These are phyloP conservation scores for Zeugodacus cucurbitae DNA, from an alignment of 1,140 invertebrate genomes.

Conservation along the genomic window DNA sequence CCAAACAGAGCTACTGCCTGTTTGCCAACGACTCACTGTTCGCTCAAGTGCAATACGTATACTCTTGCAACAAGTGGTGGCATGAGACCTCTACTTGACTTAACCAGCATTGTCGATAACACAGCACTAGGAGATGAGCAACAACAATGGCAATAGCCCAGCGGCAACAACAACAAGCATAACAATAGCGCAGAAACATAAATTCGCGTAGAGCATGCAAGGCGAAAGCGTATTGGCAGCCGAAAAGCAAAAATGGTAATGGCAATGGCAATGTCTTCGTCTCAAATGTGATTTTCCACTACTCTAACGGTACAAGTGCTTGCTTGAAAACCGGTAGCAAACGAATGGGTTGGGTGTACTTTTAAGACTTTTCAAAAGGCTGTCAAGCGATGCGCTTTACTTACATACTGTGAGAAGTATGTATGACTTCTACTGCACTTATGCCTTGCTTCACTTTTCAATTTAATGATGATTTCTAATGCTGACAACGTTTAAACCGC, in stretches of 20 bases:
- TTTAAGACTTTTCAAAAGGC: conserved; percentile 12
- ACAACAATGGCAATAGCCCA: not conserved
- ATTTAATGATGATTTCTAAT: conserved; percentile 65
- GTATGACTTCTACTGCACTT: conserved; percentile 29
- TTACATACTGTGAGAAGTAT: not conserved
- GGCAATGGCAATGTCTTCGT: not conserved
- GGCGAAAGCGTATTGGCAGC: not conserved
- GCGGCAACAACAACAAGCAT: not conserved
- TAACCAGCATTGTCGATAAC: conserved; percentile 65
- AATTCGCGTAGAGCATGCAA: not conserved
- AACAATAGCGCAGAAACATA: not conserved
- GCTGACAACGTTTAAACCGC: conserved; percentile 63
- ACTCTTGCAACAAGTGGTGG: conserved; percentile 1
- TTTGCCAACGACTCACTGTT: not conserved
- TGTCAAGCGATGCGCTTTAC: not conserved
- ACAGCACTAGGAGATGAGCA: conserved; percentile 13
- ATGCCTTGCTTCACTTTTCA: conserved; percentile 46
- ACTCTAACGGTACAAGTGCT: conserved; percentile 9
- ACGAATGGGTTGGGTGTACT: not conserved
- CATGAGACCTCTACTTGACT: conserved; percentile 65
- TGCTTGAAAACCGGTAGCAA: not conserved
- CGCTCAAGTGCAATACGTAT: not conserved
- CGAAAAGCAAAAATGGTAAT: not conserved
- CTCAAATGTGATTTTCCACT: conserved; percentile 29
- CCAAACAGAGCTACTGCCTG: not conserved